Conservation (phyloP, 1,140 invertebrate species). For the Tetragnatha versicolor region DNA sequence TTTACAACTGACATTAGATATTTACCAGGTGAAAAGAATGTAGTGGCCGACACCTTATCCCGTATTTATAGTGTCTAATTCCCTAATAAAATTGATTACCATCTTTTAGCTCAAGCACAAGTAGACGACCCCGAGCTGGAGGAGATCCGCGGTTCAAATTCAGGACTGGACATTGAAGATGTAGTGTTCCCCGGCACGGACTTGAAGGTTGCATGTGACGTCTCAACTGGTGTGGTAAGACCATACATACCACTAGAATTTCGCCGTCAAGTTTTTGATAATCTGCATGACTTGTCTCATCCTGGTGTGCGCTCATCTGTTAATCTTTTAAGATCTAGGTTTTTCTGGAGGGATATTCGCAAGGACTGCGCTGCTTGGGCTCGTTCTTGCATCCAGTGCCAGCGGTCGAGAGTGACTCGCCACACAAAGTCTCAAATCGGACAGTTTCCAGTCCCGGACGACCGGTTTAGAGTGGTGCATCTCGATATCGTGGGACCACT, state of each 20-base stretch:
- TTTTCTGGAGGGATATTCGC: too few species aligned
- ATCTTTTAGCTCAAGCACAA: background rate
- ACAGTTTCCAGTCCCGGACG: background rate
- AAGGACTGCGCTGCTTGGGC: too few species aligned
- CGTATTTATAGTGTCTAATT: too few species aligned
- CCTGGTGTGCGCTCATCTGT: background rate
- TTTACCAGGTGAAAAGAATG: slow-evolving; percentile 62
- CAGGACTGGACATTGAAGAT: too few species aligned
- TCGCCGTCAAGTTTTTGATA: background rate
- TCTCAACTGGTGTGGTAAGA: too few species aligned
- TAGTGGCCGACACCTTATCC: slow-evolving; percentile 52
- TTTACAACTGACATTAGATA: slow-evolving; percentile 63
- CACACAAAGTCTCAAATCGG: slow-evolving; percentile 40
- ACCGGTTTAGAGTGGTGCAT: slow-evolving; percentile 64
- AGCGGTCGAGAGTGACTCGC: slow-evolving; percentile 32
- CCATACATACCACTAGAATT: background rate
- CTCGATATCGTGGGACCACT: slow-evolving; percentile 68
- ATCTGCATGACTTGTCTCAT: background rate
- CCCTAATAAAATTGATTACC: background rate
- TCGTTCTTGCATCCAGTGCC: slow-evolving; percentile 29
- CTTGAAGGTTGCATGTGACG: background rate
- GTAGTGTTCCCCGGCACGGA: too few species aligned
- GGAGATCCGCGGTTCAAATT: too few species aligned
- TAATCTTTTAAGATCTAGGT: background rate
- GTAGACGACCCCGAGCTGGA: too few species aligned